Percentiles rank a stretch among this genome's conserved stretches.
These are phyloP conservation scores for Lytechinus variegatus DNA, from an alignment of 35 echinoderm and acorn worm genomes.

Conservation along the genomic window DNA sequence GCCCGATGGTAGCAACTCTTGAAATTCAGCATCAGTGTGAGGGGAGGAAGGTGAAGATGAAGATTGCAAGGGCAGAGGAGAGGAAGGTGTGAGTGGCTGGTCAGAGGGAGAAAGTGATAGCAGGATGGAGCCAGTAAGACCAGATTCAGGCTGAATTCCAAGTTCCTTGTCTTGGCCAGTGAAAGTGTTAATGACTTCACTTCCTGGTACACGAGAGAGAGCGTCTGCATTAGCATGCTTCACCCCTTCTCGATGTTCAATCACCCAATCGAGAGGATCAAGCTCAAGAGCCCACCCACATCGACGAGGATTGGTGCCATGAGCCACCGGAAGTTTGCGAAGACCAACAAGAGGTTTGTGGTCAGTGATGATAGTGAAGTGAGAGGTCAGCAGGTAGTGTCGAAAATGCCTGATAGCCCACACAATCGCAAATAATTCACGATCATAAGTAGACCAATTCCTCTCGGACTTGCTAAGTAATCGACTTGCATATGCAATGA, in stretches of 20 bases:
- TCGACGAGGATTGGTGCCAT: conserved; percentile 46
- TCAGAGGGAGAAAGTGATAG: too few relatives aligned
- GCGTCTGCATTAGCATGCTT: conserved; percentile 49
- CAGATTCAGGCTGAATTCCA: too few relatives aligned
- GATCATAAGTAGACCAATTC: conserved; percentile 45
- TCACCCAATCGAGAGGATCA: conserved; percentile 48
- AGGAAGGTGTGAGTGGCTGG: too few relatives aligned
- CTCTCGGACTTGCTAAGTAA: conserved; percentile 3
- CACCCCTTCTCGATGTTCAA: conserved; percentile 58
- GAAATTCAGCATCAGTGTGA: neutral
- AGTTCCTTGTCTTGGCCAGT: too few relatives aligned
- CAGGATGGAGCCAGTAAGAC: too few relatives aligned
- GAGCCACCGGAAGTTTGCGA: neutral
- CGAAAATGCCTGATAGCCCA: conserved; percentile 62
- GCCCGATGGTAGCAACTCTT: too few relatives aligned
- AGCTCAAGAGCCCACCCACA: conserved; percentile 61
- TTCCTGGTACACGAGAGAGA: conserved; percentile 5
- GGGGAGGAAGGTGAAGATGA: too few relatives aligned
- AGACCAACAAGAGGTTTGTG: conserved; percentile 48
- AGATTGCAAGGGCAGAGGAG: too few relatives aligned
- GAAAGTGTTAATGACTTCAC: too few relatives aligned
- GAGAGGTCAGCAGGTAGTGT: conserved; percentile 41
- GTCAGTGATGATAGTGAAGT: conserved; percentile 53
- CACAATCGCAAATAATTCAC: conserved; percentile 57
- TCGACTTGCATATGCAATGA: conserved; percentile 71